These are phyloP conservation scores for Peromyscus californicus DNA, from an alignment of 2,113 vertebrate species.

Conservation along the genomic window DNA sequence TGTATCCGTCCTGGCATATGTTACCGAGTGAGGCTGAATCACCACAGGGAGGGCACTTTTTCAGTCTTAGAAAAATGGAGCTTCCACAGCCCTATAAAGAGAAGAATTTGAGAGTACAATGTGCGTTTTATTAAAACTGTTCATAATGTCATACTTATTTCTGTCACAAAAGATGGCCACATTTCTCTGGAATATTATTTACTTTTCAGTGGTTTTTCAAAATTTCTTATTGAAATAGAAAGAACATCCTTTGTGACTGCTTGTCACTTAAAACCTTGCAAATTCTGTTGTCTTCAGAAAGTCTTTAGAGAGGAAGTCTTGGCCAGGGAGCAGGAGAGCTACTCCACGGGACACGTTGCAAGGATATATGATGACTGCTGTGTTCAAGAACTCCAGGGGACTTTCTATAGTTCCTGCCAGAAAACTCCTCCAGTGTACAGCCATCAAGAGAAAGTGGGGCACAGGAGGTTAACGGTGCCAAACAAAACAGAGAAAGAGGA, in stretches of 20 bases:
- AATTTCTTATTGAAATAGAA: constrained; percentile 24
- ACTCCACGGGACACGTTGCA: neutral
- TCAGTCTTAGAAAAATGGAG: neutral
- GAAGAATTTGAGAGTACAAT: neutral
- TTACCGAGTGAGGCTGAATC: neutral
- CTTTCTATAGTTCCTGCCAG: neutral
- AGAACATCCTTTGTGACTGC: constrained; percentile 1
- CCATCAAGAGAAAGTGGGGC: neutral
- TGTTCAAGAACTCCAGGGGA: neutral
- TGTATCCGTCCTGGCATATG: neutral
- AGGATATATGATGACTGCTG: neutral
- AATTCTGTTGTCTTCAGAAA: neutral
- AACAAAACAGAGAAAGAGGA: neutral
- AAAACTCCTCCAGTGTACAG: neutral
- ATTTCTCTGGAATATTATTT: constrained; percentile 28
- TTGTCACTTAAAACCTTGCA: neutral
- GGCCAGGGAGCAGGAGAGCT: neutral
- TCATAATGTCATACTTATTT: neutral
- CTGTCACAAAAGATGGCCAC: constrained; percentile 20
- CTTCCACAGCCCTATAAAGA: neutral
- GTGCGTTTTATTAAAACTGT: neutral
- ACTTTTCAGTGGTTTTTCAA: constrained; percentile 33
- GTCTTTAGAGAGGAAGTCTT: neutral
- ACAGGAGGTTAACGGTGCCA: neutral
- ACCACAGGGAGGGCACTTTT: neutral